Evolutionary conservation across 2,113 vertebrate species (phyloP), one percentile per base, ranked within the genome.

Genomic region (Platysternon megacephalum): DNA sequence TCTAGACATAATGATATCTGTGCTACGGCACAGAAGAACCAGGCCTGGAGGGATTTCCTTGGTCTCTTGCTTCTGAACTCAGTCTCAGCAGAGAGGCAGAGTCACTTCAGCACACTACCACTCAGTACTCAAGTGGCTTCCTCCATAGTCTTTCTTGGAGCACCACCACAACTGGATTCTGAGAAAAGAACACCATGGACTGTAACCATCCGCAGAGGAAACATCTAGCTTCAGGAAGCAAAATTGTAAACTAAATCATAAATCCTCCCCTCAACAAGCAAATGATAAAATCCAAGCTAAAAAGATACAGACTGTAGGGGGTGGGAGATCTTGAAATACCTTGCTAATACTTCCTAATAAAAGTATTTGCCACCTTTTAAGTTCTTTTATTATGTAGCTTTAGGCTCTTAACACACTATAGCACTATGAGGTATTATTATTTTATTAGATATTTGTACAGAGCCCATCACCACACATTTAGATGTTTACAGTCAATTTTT

Each of bases 301-400:
- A 1, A 28, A 14, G 26, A 42, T 3, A 0, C 1, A 9, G 6
- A 2, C 8, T 86, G 26, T 53, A 46, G 26, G 39, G 21, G 28
- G 28, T 32, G 56, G 56, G 28, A 74, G 72, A 74, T 74, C 72
- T 42, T 74, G 72, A 42, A 74, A 46, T 78, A 78, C 8, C 74
- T 78, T 78, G 74, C 24, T 44, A 76, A 74, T 42, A 42, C 39
- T 74, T 44, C n/a, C 65, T 21, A 76, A 72, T 72, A 39, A 39
- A 72, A 72, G n/a, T 72, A 72, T 46, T 29, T 78, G 12, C 44
- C 44, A 29, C 74, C 44, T 78, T 28, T 78, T 46, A 78, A 46
- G 42, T 46, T 78, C 12, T 78, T 46, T 78, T 78, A 46, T 78
- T 44, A 46, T 78, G 5, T 46, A 78, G 24, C 11, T 46, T 46